Evolutionary conservation across 64 coral and sea anemone species (phyloP).

Genomic region (Astreopora myriophthalma): DNA sequence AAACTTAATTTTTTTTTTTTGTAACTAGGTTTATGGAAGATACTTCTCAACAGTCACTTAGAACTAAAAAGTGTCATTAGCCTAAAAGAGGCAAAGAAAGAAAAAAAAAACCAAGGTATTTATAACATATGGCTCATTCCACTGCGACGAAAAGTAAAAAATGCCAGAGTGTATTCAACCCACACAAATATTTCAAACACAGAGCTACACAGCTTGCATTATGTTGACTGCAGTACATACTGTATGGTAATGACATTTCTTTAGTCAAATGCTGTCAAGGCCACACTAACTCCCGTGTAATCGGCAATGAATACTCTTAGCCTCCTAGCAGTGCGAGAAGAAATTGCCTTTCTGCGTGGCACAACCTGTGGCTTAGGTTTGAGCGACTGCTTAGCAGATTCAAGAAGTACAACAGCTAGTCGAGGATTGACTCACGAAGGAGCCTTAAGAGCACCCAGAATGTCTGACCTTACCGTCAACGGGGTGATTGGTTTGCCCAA

Average conservation of each 20-base stretch:
- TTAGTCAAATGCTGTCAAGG: constrained; percentile 3
- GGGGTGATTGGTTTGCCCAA: constrained; percentile 39
- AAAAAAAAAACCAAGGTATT: neutral
- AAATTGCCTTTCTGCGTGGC: neutral
- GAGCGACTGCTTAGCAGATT: neutral
- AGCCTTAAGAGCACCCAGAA: neutral
- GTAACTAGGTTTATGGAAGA: neutral
- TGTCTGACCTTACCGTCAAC: constrained; percentile 40
- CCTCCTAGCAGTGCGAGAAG: neutral
- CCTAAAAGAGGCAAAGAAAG: neutral
- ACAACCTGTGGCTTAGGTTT: neutral
- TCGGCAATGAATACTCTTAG: neutral
- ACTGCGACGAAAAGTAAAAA: neutral
- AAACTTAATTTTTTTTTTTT: neutral
- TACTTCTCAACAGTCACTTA: neutral
- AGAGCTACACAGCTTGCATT: constrained; percentile 13
- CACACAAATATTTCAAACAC: constrained; percentile 34
- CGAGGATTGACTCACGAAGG: neutral
- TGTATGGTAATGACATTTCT: constrained; percentile 38
- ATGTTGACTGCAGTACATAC: constrained; percentile 49
- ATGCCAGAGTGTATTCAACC: neutral
- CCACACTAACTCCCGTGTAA: neutral
- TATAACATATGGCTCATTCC: neutral
- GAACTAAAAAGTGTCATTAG: too few relatives aligned
- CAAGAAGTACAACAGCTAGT: neutral